These are phyloP conservation scores for Notolepis coatsorum DNA, from an alignment of 2,797 vertebrate genomes.

Conservation along the genomic window DNA sequence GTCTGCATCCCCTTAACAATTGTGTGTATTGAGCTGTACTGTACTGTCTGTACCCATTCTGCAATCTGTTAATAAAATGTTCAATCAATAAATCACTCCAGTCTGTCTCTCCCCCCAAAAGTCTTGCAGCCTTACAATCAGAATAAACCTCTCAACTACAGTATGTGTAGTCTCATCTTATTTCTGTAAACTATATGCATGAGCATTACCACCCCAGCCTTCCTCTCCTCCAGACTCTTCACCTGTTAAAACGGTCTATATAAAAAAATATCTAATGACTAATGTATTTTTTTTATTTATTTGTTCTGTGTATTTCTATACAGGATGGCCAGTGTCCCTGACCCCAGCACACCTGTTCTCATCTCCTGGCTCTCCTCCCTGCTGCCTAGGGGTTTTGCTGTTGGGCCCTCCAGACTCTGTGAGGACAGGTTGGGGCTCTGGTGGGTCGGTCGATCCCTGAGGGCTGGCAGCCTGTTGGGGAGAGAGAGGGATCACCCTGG, in stretches of 20 bases:
- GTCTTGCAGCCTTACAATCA: neutral
- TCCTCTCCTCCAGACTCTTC: neutral
- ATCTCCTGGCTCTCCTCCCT: conserved; percentile 45
- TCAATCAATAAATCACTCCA: too few relatives aligned
- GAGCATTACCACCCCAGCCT: neutral
- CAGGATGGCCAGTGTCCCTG: conserved; percentile 40
- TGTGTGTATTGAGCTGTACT: too few relatives aligned
- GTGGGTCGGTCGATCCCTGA: conserved; percentile 67
- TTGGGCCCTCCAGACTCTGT: conserved; percentile 60
- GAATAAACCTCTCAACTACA: too few relatives aligned
- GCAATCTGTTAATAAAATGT: too few relatives aligned
- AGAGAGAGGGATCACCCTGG: conserved; percentile 27
- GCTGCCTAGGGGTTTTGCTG: conserved; percentile 62
- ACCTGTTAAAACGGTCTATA: neutral
- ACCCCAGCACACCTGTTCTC: conserved; percentile 21
- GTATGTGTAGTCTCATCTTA: too few relatives aligned
- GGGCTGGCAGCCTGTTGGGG: conserved; percentile 57
- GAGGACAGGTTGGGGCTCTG: conserved; percentile 63
- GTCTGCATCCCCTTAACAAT: too few relatives aligned
- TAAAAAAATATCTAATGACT: too few relatives aligned
- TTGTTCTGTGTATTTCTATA: neutral
- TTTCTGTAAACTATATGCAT: neutral
- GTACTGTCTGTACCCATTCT: too few relatives aligned
- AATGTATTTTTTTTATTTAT: neutral
- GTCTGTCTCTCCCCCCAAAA: neutral